Evolutionary conservation across 2,113 vertebrate genomes (phyloP), one percentile per base, ranked within the genome.

Genomic region (Megaptera novaeangliae): DNA sequence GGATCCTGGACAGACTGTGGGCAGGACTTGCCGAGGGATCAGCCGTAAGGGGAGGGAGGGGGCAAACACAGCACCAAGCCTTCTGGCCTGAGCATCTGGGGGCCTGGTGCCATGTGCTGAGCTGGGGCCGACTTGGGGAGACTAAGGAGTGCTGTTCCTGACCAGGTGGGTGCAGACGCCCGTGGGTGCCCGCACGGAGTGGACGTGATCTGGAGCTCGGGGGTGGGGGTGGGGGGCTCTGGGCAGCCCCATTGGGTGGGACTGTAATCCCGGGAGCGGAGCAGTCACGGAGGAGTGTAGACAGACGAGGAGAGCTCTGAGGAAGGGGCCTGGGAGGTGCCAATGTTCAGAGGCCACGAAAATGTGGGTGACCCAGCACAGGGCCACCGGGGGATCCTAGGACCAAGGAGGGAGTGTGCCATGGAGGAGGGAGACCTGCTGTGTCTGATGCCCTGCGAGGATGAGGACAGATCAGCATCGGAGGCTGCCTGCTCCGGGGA

Each of bases 401-500:
- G 17, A 34, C 31, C 29, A 3, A 34, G 63, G 39, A 59, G 3
- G 34, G 20, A 8, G 17, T 4, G 11, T 8, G 31, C 31, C 5
- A 7, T 9, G 36, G 41, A 31, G 41, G 55, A 18, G 34, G 34
- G 55, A 69, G 14, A 61, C 18, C 41, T 21, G 41, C 64, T 20
- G n/a, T 12, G 29, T 34, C 69, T 3, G 6, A 57, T 1, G 57
- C 20, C 77, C 5, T 1, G 1, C 27, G 68, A 59, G 39, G 46
- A 13, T 20, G 14, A 18, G 57, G n/a, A 34, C 6, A 0, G 31
- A 8, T 5, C 4, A 0, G 14, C 3, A 0, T 12, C 8, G 0
- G 61, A 17, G 29, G 27, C 29, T 5, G 80, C 52, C 34, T 4
- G 39, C 39, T n/a, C 63, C 0, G 0, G 31, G 74, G 31, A 25